Conservation (phyloP, 2,888 invertebrate genomes). For the Drosophila cracens region DNA sequence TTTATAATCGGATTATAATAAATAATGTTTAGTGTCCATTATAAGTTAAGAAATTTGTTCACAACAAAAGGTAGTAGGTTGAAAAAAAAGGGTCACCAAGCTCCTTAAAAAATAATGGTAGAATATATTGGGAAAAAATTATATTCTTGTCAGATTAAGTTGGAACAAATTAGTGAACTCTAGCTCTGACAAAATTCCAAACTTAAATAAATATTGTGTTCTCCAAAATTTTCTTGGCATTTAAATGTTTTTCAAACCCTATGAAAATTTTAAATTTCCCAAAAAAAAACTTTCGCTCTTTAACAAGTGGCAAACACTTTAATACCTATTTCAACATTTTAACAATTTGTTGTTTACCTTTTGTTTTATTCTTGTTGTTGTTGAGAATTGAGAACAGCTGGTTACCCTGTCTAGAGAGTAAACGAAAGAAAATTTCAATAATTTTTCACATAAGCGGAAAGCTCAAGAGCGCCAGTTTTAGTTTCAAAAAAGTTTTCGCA, state of each 20-base stretch:
- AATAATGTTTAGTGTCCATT: constrained; percentile 71
- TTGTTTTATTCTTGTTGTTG: not conserved
- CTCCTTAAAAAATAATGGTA: not conserved
- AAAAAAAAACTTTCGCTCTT: not conserved
- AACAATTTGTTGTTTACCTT: constrained; percentile 34
- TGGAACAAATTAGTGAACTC: not conserved
- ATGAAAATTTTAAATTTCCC: constrained; percentile 14
- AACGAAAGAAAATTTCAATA: constrained; percentile 73
- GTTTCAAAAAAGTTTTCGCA: constrained; percentile 82
- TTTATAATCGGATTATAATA: constrained; percentile 82
- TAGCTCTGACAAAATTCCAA: not conserved
- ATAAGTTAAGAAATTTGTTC: constrained; percentile 65
- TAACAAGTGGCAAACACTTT: constrained; percentile 11
- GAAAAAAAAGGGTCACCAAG: constrained; percentile 51
- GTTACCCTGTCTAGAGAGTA: constrained; percentile 54
- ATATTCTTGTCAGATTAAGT: not conserved
- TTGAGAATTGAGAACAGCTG: constrained; percentile 49
- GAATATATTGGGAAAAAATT: not conserved
- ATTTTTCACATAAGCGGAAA: constrained; percentile 66
- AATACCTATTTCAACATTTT: constrained; percentile 20
- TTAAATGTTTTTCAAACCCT: not conserved
- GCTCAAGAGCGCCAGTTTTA: constrained; percentile 66
- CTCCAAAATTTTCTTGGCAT: not conserved
- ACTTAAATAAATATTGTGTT: not conserved
- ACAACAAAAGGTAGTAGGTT: constrained; percentile 60